Evolutionary conservation across 2,797 vertebrate genomes (phyloP).

Genomic region (Protonibea diacanthus): DNA sequence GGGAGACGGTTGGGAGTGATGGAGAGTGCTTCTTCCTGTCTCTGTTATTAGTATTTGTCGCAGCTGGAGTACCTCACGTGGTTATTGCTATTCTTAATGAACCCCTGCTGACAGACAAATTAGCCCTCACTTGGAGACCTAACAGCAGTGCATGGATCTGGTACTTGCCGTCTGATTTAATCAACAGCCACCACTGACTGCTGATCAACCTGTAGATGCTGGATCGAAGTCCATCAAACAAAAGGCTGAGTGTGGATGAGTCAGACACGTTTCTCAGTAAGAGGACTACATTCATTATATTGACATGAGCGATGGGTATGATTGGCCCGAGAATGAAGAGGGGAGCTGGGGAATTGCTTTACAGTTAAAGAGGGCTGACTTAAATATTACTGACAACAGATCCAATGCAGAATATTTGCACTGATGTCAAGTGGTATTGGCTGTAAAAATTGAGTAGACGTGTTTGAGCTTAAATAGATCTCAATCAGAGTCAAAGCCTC

Average conservation of each 20-base stretch:
- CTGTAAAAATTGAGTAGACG: conserved; percentile 10
- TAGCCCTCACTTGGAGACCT: not conserved
- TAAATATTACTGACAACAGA: conserved; percentile 16
- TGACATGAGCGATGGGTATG: not conserved
- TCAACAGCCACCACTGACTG: not conserved
- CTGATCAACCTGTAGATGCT: conserved; percentile 31
- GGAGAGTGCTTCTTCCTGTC: not conserved
- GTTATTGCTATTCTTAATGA: conserved; percentile 2
- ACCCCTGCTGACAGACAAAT: conserved; percentile 24
- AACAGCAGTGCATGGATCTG: not conserved
- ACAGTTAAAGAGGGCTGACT: conserved; percentile 11
- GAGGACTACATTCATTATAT: not conserved
- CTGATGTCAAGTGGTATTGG: conserved; percentile 25
- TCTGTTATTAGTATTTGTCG: not conserved
- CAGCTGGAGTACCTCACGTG: not conserved
- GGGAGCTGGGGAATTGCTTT: not conserved
- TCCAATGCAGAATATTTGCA: conserved; percentile 20
- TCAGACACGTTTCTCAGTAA: conserved; percentile 2
- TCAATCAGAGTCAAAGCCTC: not conserved
- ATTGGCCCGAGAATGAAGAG: conserved; percentile 3
- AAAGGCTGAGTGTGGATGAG: not conserved
- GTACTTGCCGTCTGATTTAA: conserved; percentile 7
- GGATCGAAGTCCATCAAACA: conserved; percentile 38
- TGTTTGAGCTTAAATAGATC: not conserved
- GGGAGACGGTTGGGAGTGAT: not conserved